phyloP scores from a whole-genome alignment of 2,888 invertebrate genomes.

The Mimumesa dahlbomi region DNA sequence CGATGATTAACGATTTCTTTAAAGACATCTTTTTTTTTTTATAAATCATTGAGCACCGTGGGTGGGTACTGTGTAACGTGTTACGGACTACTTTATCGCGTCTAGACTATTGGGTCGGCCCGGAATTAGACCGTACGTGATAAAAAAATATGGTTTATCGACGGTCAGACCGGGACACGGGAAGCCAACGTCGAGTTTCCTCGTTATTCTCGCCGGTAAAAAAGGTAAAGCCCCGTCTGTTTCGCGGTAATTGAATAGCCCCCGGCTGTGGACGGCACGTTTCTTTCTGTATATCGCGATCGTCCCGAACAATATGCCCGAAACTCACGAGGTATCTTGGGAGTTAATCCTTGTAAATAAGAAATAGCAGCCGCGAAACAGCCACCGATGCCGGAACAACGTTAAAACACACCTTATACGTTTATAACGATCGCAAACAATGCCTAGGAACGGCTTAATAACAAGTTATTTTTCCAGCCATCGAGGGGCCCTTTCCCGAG shows the following conservation, averaged over 20 bases:
- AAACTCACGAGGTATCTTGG: slow-evolving; percentile 5
- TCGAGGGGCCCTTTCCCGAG: no score
- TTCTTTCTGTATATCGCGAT: slow-evolving; percentile 54
- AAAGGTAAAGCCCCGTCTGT: slow-evolving; percentile 50
- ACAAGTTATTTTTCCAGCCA: not conserved
- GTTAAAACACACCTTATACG: not conserved
- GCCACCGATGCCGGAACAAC: not conserved
- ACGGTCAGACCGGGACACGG: slow-evolving; percentile 16
- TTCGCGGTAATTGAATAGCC: slow-evolving; percentile 64
- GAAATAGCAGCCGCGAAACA: slow-evolving; percentile 25
- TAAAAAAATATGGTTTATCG: slow-evolving; percentile 31
- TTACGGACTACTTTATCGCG: not conserved
- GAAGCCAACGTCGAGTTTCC: slow-evolving; percentile 36
- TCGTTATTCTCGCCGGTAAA: slow-evolving; percentile 49
- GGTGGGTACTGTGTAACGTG: no score
- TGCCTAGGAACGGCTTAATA: not conserved
- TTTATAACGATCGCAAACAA: not conserved
- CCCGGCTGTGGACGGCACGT: slow-evolving; percentile 54
- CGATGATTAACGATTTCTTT: not conserved
- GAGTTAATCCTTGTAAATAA: slow-evolving; percentile 43
- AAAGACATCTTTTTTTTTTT: no score
- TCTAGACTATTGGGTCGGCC: slow-evolving; percentile 2
- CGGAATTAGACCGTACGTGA: slow-evolving; percentile 1
- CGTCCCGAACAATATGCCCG: slow-evolving; percentile 43
- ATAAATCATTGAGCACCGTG: no score